A percentile compares a stretch with the other conserved stretches of the same genome.
Conservation (phyloP, 2,113 vertebrate genomes). For the Campylomormyrus tamandua region DNA sequence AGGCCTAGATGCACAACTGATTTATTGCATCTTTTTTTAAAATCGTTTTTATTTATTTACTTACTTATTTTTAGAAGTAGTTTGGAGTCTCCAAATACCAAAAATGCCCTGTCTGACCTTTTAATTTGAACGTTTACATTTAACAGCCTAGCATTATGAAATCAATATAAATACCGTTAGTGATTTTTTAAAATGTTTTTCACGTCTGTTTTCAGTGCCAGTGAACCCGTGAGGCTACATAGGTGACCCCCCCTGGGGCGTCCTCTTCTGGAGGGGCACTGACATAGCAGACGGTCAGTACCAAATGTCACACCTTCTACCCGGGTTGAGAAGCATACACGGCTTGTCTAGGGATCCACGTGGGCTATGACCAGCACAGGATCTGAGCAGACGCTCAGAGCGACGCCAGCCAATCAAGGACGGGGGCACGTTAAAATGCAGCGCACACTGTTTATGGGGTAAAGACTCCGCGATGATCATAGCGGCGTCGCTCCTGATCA, state of each 20-base stretch:
- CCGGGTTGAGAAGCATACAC: background rate
- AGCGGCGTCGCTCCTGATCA: background rate
- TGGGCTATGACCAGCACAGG: background rate
- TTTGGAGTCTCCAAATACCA: background rate
- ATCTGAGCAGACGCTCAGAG: slow-evolving; percentile 35
- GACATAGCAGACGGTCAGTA: background rate
- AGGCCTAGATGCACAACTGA: background rate
- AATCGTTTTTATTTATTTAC: background rate
- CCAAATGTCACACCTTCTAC: background rate
- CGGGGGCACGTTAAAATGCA: slow-evolving; percentile 48
- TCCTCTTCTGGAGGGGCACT: background rate
- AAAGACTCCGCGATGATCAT: slow-evolving; percentile 52
- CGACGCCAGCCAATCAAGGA: slow-evolving; percentile 50
- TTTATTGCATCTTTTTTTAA: background rate
- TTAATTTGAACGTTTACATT: slow-evolving; percentile 2
- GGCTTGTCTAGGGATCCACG: background rate
- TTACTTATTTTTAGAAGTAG: background rate
- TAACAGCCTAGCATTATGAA: background rate
- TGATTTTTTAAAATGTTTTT: slow-evolving; percentile 33
- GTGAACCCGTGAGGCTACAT: background rate
- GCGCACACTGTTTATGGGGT: slow-evolving; percentile 43
- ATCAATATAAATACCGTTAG: slow-evolving; percentile 4
- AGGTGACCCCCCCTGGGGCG: background rate
- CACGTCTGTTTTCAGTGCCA: slow-evolving; percentile 31
- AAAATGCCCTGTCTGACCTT: background rate